Evolutionary conservation across 2,113 vertebrate genomes (phyloP).

Genomic region (Meleagris gallopavo): DNA sequence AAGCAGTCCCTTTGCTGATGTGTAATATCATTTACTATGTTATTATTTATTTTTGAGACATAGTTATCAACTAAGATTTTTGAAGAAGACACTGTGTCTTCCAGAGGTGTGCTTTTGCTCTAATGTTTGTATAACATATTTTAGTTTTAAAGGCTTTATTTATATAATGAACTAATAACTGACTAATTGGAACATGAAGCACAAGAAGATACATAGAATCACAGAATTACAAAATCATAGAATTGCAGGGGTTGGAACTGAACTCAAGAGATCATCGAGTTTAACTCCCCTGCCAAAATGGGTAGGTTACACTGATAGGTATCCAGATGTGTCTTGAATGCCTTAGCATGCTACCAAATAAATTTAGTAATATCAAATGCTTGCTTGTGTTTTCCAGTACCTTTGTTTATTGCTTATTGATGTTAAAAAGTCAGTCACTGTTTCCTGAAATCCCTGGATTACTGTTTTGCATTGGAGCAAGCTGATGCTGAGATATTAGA

Average conservation of each 20-base stretch:
- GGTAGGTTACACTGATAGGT: too few species aligned
- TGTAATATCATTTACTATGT: background rate
- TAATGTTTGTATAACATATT: background rate
- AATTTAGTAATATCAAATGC: background rate
- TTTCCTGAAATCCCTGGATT: background rate
- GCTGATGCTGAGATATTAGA: background rate
- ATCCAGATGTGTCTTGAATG: too few species aligned
- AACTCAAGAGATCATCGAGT: too few species aligned
- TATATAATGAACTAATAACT: background rate
- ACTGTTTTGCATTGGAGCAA: background rate
- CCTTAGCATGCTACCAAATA: background rate
- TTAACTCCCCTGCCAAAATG: too few species aligned
- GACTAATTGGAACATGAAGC: background rate
- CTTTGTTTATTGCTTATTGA: background rate
- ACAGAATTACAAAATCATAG: too few species aligned
- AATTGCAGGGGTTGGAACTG: too few species aligned
- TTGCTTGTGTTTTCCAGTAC: background rate
- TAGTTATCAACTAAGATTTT: background rate
- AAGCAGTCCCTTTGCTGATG: background rate
- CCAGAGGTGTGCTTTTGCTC: background rate
- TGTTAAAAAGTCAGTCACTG: background rate
- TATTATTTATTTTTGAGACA: background rate
- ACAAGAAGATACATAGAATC: background rate
- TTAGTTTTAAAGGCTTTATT: background rate
- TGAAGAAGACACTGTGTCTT: background rate